These are phyloP conservation scores for Caenorhabditis virilis DNA, from an alignment of 2,888 invertebrate species.

Conservation along the genomic window DNA sequence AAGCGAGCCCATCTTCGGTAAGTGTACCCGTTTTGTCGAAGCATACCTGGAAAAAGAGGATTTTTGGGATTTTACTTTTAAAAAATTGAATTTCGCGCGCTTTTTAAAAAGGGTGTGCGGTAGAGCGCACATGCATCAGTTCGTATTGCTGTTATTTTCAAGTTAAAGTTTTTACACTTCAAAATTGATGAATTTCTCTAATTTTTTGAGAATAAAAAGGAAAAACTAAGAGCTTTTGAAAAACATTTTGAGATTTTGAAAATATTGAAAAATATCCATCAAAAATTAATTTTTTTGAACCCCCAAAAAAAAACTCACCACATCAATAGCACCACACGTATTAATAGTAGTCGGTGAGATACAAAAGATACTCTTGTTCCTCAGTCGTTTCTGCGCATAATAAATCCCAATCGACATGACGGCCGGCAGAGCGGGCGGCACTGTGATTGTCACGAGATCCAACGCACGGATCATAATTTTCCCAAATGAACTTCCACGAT, in stretches of 20 bases:
- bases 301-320: slow-evolving; percentile 59
- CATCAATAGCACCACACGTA: slow-evolving; percentile 71
- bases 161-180: no score
- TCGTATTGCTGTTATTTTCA: no score
- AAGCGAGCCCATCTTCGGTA: slow-evolving; percentile 68
- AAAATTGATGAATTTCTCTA: no score
- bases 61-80: no score
- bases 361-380: slow-evolving; percentile 71
- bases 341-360: slow-evolving; percentile 72
- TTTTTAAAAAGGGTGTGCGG: no score
- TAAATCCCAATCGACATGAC: slow-evolving; percentile 73
- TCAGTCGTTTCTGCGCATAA: slow-evolving; percentile 71
- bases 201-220: no score
- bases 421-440: slow-evolving; percentile 87
- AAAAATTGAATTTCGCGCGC: no score
- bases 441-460: slow-evolving; percentile 88
- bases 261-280: no score
- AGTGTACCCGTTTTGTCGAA: slow-evolving; percentile 72
- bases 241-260: no score
- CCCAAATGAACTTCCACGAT: slow-evolving; percentile 31
- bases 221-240: no score
- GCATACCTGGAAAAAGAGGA: slow-evolving; percentile 64
- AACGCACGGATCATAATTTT: slow-evolving; percentile 79
- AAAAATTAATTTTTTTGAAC: no score
- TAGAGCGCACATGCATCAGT: no score